phyloP scores from a whole-genome alignment of 2,888 invertebrate species.

The Drosophila diplacantha region DNA sequence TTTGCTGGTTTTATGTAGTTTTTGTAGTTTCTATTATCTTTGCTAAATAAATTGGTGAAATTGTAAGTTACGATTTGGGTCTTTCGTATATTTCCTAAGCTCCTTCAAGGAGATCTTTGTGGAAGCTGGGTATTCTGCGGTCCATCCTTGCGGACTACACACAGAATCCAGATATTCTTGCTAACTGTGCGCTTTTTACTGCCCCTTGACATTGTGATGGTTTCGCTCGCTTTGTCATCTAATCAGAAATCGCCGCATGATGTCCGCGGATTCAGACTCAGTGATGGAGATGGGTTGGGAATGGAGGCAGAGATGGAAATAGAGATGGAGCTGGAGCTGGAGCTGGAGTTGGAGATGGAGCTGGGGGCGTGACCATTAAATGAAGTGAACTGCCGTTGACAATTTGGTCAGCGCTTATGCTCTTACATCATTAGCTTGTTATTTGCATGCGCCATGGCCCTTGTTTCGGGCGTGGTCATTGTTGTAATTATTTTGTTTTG shows the following conservation, averaged over 20 bases:
- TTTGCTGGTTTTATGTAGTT: neutral
- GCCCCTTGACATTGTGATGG: constrained; percentile 22
- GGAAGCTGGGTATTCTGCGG: neutral
- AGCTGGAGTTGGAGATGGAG: neutral
- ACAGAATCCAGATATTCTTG: neutral
- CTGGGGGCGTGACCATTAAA: constrained; percentile 39
- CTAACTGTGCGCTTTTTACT: neutral
- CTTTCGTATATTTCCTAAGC: neutral
- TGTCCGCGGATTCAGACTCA: constrained; percentile 50
- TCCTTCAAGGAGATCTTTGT: no score
- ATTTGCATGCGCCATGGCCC: constrained; percentile 55
- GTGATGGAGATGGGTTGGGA: neutral
- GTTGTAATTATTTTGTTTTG: constrained; percentile 38
- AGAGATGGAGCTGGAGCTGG: neutral
- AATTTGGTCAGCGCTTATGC: constrained; percentile 68
- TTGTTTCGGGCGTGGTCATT: constrained; percentile 7
- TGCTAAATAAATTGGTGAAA: neutral
- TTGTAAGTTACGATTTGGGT: neutral
- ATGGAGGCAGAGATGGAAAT: neutral
- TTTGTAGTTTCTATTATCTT: neutral
- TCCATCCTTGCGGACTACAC: neutral
- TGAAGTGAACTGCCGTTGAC: constrained; percentile 54
- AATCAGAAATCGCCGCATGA: constrained; percentile 71
- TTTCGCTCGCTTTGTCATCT: constrained; percentile 61
- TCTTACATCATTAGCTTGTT: constrained; percentile 70